Evolutionary conservation across 2,888 invertebrate genomes (phyloP).

Genomic region (Limenitis camilla): DNA sequence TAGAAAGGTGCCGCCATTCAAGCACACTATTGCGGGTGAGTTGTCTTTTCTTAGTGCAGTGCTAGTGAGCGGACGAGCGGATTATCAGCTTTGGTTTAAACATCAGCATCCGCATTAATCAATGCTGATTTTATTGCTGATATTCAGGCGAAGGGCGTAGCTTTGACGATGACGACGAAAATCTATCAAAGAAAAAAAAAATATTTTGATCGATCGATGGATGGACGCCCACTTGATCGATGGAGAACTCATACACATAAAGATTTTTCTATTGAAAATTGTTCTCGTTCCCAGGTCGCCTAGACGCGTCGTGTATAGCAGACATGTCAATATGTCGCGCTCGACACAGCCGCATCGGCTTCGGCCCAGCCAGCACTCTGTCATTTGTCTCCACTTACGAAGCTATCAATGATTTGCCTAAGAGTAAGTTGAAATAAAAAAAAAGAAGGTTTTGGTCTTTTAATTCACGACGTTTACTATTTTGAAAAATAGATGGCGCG

Average conservation of each 20-base stretch:
- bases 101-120: neutral
- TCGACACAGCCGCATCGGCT: conserved; percentile 81
- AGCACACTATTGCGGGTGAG: conserved; percentile 60
- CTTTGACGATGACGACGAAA: too few relatives aligned
- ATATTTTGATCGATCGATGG: too few relatives aligned
- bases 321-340: conserved; percentile 77
- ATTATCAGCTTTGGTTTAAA: too few relatives aligned
- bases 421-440: conserved; percentile 38
- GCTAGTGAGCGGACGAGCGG: too few relatives aligned
- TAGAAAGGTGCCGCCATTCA: conserved; percentile 60
- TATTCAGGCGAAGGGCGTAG: too few relatives aligned
- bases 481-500: neutral
- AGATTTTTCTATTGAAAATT: too few relatives aligned
- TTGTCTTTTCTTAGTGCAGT: neutral
- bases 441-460: too few relatives aligned
- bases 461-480: too few relatives aligned
- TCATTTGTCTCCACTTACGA: conserved; percentile 63
- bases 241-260: too few relatives aligned
- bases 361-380: conserved; percentile 79
- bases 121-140: too few relatives aligned
- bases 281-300: conserved; percentile 36
- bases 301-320: conserved; percentile 57
- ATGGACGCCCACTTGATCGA: too few relatives aligned
- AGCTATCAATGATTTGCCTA: conserved; percentile 48
- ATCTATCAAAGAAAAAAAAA: too few relatives aligned